Evolutionary conservation across 1,140 invertebrate species (phyloP), one percentile per base, ranked within the genome.

Genomic region (Uloborus diversus): DNA sequence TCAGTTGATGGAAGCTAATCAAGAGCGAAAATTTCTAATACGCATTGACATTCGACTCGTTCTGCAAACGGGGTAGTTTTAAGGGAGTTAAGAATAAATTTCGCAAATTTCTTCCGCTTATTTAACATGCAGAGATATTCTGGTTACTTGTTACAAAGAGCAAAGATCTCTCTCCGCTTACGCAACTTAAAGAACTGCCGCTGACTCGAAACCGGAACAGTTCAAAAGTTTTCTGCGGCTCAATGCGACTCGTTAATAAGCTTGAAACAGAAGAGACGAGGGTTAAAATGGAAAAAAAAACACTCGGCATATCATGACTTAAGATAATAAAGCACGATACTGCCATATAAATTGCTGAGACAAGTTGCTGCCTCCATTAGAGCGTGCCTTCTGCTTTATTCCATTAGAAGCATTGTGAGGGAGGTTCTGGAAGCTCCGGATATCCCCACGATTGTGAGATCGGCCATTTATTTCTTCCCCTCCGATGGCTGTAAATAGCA

Each of bases 381-480:
- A 73, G 37, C 70, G 28, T 49, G 70, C 70, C 30, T 73, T 62
- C 42, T 73, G 70, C 70, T 49, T 73, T 73, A 73, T 73, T 73
- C 57, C 70, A 73, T 73, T 73, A 73, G 57, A 62, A n/a, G 51
- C 69, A 71, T 27, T 25, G 30, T 33, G 32, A 61, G 23, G 33
- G 4, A 49, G 53, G 57, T 71, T 42, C 59, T 35, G 33, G 59
- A 62, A 17, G 3, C 28, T 62, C 70, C 70, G 70, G 70, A 73
- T 73, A 62, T 62, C 70, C 70, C 70, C 35, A 20, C 35, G 69
- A 73, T 73, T 73, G 70, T 73, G 49, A 73, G 70, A 42, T 73
- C 37, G 70, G 13, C 70, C 70, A 61, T 73, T 73, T 73, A 73
- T 73, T 73, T 73, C 70, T 73, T 73, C 70, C 28, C 57, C 70